Base-by-base conservation (phyloP, 1,140 invertebrate species). In the Tetragnatha versicolor region DNA sequence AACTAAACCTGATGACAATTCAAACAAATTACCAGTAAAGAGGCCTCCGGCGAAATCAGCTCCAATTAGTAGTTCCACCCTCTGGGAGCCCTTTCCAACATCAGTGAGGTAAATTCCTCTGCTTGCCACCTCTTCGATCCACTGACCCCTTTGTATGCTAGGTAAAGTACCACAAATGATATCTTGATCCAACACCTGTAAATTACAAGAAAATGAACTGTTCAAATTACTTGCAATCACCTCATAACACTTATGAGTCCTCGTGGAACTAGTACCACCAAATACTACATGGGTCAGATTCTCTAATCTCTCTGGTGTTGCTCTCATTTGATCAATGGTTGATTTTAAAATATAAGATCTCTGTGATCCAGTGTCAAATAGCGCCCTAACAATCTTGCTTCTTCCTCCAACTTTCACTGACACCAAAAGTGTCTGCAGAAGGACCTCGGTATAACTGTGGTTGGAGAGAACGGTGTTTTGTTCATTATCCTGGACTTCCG, bases 1-100 rank as follows among this genome's bases (percentile, higher is more conserved):
- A 9, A 83, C 79, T 14, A 85, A 66, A 0, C 84, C 83, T 66
- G 81, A 82, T 2, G 51, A 14, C 31, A 85, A 63, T 14, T 82
- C 42, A 20, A 31, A n/a, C n/a, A 76, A 81, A 22, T 75, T 63
- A 22, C 83, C 85, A 0, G 85, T 85, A 85, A 82, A 85, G 35
- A 85, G 55, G 2, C 45, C 22, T 47, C 66, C 63, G 2, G 20
- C 25, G 47, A 35, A 58, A 14, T 73, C 51, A 27, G 35, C 25
- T 22, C 69, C 37, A 29, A 60, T 58, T 39, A 73, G 42, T 20
- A 73, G 51, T 53, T 73, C 69, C n/a, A 73, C 60, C n/a, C 7
- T 5, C 17, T 47, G 35, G 4, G 14, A 53, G 3, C 9, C 53
- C 9, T 17, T n/a, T 2, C 42, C 35, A 33, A 60, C 35, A 73